Conservation (phyloP, 1,140 invertebrate species). For the Eurosta solidaginis region DNA sequence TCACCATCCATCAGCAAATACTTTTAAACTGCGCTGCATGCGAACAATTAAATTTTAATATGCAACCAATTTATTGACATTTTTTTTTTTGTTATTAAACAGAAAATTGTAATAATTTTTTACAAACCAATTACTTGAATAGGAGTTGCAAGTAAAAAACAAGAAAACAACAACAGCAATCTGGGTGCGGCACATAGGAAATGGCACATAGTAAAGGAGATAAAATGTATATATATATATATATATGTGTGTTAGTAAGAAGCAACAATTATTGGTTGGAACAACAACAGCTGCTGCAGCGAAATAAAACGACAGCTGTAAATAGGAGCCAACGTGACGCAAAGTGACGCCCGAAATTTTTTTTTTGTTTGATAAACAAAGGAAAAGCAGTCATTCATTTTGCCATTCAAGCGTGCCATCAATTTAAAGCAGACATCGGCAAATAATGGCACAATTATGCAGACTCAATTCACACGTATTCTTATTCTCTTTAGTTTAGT, state of each 20-base stretch:
- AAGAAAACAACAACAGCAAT: not conserved
- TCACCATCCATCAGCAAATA: not conserved
- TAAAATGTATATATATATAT: not conserved
- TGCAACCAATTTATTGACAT: constrained; percentile 4
- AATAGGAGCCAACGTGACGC: constrained; percentile 22
- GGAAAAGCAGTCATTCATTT: not conserved
- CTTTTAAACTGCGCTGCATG: not conserved
- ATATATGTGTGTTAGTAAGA: not conserved
- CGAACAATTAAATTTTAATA: not conserved
- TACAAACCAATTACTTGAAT: not conserved
- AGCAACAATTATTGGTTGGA: not conserved
- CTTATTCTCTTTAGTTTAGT: no score
- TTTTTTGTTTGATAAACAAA: no score
- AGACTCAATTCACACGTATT: no score
- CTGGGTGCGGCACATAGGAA: not conserved
- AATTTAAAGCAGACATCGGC: no score
- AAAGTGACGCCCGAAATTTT: not conserved
- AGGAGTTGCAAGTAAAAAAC: not conserved
- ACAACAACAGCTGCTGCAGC: not conserved
- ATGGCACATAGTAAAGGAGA: not conserved
- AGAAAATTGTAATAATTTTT: not conserved
- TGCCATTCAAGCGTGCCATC: not conserved
- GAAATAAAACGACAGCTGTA: not conserved
- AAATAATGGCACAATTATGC: no score
- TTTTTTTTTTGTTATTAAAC: not conserved